A percentile compares a stretch with the other conserved stretches of the same genome.
phyloP scores from a whole-genome alignment of 2,888 invertebrate genomes.

The Philereme transversata region DNA sequence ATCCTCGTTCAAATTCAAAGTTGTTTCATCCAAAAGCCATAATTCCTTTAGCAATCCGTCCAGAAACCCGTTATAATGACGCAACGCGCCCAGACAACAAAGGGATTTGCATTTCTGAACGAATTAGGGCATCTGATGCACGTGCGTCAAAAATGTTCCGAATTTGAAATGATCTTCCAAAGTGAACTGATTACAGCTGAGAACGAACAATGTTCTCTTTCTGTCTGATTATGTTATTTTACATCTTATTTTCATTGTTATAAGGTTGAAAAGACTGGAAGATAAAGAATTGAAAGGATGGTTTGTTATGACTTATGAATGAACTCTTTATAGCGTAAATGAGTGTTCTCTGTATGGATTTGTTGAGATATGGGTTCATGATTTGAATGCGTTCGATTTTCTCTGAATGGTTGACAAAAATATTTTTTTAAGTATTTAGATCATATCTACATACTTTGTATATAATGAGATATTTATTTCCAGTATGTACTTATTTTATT shows the following conservation, averaged over 20 bases:
- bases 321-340: constrained; percentile 25
- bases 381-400: constrained; percentile 15
- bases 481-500: too few relatives aligned
- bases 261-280: constrained; percentile 2
- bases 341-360: constrained; percentile 7
- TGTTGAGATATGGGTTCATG: constrained; percentile 14
- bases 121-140: constrained; percentile 47
- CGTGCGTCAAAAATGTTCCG: constrained; percentile 37
- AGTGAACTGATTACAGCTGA: constrained; percentile 18
- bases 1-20: constrained; percentile 31
- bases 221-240: not conserved
- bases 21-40: constrained; percentile 18
- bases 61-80: constrained; percentile 68
- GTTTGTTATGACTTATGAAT: constrained; percentile 18
- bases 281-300: constrained; percentile 9
- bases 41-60: constrained; percentile 35
- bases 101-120: constrained; percentile 76
- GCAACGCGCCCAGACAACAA: constrained; percentile 69
- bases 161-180: constrained; percentile 26
- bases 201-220: not conserved
- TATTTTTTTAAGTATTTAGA: too few relatives aligned
- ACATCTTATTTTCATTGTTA: not conserved
- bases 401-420: too few relatives aligned
- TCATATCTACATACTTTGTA: too few relatives aligned
- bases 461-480: too few relatives aligned